Base-by-base conservation (phyloP, 2,797 vertebrate species). In the Epinephelus awoara region DNA sequence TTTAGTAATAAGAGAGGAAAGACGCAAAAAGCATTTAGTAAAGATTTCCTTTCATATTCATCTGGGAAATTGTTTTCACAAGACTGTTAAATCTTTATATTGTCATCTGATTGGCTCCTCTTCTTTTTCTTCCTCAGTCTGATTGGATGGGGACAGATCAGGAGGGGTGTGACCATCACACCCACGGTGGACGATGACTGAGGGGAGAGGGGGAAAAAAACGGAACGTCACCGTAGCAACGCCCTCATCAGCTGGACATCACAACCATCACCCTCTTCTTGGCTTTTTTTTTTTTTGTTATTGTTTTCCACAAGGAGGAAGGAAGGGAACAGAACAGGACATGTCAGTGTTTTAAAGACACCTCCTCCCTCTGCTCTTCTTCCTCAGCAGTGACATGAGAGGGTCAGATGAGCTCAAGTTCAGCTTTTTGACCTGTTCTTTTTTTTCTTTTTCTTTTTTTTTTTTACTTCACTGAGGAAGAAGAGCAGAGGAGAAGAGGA, bases 101-200 rank as follows among this genome's bases (percentile, higher is more conserved):
- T 34, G 34, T 34, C 34, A 34, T 34, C 34, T 34, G 34, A 34
- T 34, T 8, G 7, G 2, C 34, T 34, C 7, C 34, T 65, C 15
- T 59, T 2, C 12, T 51, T 18, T 46, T 64, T 42, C 12, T 47
- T 46, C 51, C 57, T 66, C 95, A 99, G 98, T 94, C 96, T 99
- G 92, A 99, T 99, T 94, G 98, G 98, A 71, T 99, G 98, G 98
- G 98, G 98, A 65, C 98, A 99, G 90, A 99, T 99, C 95, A 97
- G 98, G 95, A 97, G 98, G 96, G 98, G 98, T 80, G 97, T 99
- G 89, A 99, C 98, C 94, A 99, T 99, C 95, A 99, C 98, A 80
- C 98, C 98, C 72, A 99, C 98, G 1, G 96, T 99, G 83, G 98
- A 99, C 65, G 98, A 99, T 23, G 98, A 99, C 93, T 99, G 95